A percentile compares a stretch with the other conserved stretches of the same genome.
Evolutionary conservation across 2,888 invertebrate genomes (phyloP).

Genomic region (Macrosiphum euphorbiae): DNA sequence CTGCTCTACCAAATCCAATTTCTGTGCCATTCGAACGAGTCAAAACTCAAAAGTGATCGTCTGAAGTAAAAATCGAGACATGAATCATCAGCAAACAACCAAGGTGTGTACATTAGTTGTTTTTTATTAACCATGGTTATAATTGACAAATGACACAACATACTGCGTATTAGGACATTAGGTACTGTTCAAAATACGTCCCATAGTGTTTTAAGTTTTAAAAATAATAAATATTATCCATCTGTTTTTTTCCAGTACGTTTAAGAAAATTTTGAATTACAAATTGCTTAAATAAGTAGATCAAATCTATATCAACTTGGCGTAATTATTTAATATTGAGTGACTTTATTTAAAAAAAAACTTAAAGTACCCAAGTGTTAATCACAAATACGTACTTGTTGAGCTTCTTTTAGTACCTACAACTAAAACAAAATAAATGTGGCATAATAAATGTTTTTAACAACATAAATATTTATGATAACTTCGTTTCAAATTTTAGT

Average conservation of each 20-base stretch:
- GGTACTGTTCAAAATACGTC: not conserved
- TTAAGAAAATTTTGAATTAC: not conserved
- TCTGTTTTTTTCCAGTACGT: not conserved
- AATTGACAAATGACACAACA: not conserved
- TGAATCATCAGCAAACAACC: slow-evolving; percentile 1
- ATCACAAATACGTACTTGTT: not conserved
- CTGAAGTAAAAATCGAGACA: not conserved
- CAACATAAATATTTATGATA: not conserved
- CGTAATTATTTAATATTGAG: not conserved
- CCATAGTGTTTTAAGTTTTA: not conserved
- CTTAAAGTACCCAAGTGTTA: not conserved
- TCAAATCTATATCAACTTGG: not conserved
- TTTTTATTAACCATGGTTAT: not conserved
- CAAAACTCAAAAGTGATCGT: not conserved
- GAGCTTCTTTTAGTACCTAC: too few species aligned
- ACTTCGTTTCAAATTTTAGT: not conserved
- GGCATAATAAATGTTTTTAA: not conserved
- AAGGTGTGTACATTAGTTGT: not conserved
- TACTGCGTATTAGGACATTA: not conserved
- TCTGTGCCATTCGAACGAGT: not conserved
- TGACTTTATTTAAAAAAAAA: not conserved
- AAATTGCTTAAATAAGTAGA: not conserved
- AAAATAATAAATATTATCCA: not conserved
- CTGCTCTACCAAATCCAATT: not conserved
- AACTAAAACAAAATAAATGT: not conserved